Conservation (phyloP, 2,797 vertebrate genomes). For the Lagocephalus sceleratus region DNA sequence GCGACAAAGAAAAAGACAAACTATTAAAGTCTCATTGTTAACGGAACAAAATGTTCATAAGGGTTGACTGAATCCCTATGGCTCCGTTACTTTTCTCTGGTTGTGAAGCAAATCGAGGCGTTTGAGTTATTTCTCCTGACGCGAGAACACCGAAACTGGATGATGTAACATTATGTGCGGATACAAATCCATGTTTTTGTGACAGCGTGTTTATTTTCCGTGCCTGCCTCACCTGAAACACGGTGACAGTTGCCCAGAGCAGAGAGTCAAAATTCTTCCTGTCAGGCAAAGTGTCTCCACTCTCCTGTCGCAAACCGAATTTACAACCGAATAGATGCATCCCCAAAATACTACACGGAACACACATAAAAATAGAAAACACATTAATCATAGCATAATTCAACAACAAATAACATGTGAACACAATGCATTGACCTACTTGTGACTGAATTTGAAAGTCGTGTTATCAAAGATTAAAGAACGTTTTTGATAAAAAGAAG, state of each 20-base stretch:
- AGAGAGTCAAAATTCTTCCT: slow-evolving; percentile 94
- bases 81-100: slow-evolving; percentile 35
- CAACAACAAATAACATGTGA: too few species aligned
- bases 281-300: slow-evolving; percentile 89
- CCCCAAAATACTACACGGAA: slow-evolving; percentile 85
- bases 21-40: slow-evolving; percentile 30
- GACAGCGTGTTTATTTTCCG: not conserved
- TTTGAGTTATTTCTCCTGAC: slow-evolving; percentile 28
- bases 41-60: slow-evolving; percentile 47
- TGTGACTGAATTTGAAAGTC: too few species aligned
- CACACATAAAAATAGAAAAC: slow-evolving; percentile 20
- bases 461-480: too few species aligned
- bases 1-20: slow-evolving; percentile 1
- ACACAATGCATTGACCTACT: too few species aligned
- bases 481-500: too few species aligned
- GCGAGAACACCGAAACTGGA: slow-evolving; percentile 19
- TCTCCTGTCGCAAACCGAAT: slow-evolving; percentile 88
- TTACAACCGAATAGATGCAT: slow-evolving; percentile 99
- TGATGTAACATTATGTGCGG: not conserved
- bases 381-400: too few species aligned
- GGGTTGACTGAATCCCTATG: slow-evolving; percentile 44
- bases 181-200: not conserved
- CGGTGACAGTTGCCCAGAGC: slow-evolving; percentile 93
- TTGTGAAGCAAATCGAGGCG: slow-evolving; percentile 32
- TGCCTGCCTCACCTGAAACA: slow-evolving; percentile 85